These are phyloP conservation scores for Hydropotes inermis DNA, from an alignment of 2,113 vertebrate genomes.

Conservation along the genomic window DNA sequence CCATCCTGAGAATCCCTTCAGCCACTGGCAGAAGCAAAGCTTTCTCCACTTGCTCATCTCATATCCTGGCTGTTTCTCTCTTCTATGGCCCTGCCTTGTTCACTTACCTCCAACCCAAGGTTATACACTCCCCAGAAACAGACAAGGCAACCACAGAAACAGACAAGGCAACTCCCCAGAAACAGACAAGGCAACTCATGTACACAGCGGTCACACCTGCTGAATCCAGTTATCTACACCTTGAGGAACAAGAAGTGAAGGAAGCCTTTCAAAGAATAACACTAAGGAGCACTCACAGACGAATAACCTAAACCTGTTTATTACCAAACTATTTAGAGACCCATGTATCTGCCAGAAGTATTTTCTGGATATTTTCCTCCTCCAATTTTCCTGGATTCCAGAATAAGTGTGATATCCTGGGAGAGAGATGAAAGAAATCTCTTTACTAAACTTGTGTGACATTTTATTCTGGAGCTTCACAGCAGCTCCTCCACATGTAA, in stretches of 20 bases:
- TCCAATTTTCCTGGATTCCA: neutral
- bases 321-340: neutral
- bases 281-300: neutral
- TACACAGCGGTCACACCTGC: slow-evolving; percentile 65
- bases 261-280: slow-evolving; percentile 47
- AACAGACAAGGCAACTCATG: slow-evolving; percentile 62
- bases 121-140: no score
- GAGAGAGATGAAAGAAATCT: neutral
- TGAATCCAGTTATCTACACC: slow-evolving; percentile 72
- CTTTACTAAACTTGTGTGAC: neutral
- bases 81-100: slow-evolving; percentile 65
- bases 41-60: slow-evolving; percentile 69
- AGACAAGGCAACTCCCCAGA: no score
- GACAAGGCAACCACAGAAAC: no score
- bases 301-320: neutral
- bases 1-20: slow-evolving; percentile 56
- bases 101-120: slow-evolving; percentile 61
- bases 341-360: neutral
- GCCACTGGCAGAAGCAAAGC: slow-evolving; percentile 48
- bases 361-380: neutral
- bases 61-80: slow-evolving; percentile 59
- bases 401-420: neutral
- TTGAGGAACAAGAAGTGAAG: slow-evolving; percentile 68
- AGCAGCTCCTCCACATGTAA: neutral
- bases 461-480: neutral